Percentiles rank a stretch among this genome's conserved stretches.
Evolutionary conservation across 2,888 invertebrate species (phyloP).

Genomic region (Drosophila niveifrons): DNA sequence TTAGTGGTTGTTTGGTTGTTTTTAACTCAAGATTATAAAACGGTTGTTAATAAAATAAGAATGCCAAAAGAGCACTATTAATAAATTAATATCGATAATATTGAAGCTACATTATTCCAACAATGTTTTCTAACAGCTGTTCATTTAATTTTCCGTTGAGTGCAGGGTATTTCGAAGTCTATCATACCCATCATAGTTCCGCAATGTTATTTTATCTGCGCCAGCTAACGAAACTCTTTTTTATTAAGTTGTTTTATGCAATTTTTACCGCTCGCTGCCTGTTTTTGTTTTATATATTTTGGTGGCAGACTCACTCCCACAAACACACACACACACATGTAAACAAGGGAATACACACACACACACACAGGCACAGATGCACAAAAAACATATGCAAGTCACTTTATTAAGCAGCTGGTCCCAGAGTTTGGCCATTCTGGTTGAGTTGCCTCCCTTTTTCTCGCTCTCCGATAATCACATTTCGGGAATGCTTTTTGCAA

Average conservation of each 20-base stretch:
- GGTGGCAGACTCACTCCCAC: slow-evolving; percentile 21
- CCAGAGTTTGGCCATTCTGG: slow-evolving; percentile 32
- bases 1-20: no score
- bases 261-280: slow-evolving; percentile 23
- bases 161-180: not conserved
- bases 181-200: not conserved
- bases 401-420: slow-evolving; percentile 76
- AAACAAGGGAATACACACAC: slow-evolving; percentile 4
- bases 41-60: no score
- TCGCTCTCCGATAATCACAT: slow-evolving; percentile 73
- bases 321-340: not conserved
- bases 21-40: no score
- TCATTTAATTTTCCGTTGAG: no score
- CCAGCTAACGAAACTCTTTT: slow-evolving; percentile 12
- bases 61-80: no score
- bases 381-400: slow-evolving; percentile 14
- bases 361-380: not conserved
- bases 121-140: no score
- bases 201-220: not conserved
- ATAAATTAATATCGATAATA: no score
- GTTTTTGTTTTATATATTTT: slow-evolving; percentile 41
- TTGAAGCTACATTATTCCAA: no score
- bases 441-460: slow-evolving; percentile 25
- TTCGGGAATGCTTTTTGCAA: slow-evolving; percentile 73
- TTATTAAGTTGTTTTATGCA: slow-evolving; percentile 31